Evolutionary conservation across 92 coral and sea anemone genomes (phyloP), one percentile per base, ranked within the genome.

Genomic region (Phymanthus crucifer): DNA sequence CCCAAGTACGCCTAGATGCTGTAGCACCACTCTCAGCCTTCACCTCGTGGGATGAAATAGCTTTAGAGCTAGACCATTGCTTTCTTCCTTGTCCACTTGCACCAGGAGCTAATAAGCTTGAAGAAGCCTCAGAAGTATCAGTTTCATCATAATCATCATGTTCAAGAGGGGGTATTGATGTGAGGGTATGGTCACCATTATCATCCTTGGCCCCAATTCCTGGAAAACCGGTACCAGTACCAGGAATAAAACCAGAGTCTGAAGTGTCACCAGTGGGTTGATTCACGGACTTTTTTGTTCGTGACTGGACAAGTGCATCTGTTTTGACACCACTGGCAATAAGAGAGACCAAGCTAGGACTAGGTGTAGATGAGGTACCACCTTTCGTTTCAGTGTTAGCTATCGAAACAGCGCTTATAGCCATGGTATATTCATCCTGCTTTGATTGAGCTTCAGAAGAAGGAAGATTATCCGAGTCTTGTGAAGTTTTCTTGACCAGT

Each of bases 301-400:
- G 88, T 5, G 78, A 78, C 32, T 86, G 86, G 67, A 92, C 66
- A 21, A 92, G 43, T 2, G 92, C 90, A 40, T 85, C 90, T 17
- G 97, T 90, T 57, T 74, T 90, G 3, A 93, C 89, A 9, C 97
- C 97, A 33, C 97, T 93, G 5, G 97, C 97, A 26, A 93, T 93
- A 7, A 93, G 92, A 9, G 97, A 93, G 6, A 93, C 84, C 68
- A 93, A 32, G 43, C 97, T 88, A 21, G 94, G 97, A 64, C 79
- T 87, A 24, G 92, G 87, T n/a, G 36, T 87, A 8, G 72, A 74
- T 38, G 48, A 40, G 34, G 85, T 71, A 23, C 37, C 40, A 36
- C 71, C 33, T 21, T 80, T 50, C 5, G 32, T n/a, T 4, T 32
- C 65, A 38, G 27, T 61, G 12, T 32, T 50, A 43, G 54, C 73